Evolutionary conservation across 2,113 vertebrate species (phyloP).

Genomic region (Syngnathus typhle): DNA sequence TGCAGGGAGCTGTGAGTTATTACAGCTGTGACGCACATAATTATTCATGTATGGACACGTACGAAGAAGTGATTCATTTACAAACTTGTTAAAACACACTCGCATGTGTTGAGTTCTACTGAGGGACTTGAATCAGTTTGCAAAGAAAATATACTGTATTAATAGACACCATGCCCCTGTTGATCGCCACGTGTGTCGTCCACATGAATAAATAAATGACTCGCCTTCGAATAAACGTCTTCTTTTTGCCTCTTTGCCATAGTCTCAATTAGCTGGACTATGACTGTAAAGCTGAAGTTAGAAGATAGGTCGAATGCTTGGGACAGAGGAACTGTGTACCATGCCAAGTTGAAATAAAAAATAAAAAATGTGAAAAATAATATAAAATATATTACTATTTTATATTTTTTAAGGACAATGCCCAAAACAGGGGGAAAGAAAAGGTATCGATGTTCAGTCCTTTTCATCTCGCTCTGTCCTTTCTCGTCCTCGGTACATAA

Average conservation of each 20-base stretch:
- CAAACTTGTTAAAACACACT: conserved; percentile 62
- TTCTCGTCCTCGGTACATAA: no score
- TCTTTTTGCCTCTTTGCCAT: neutral
- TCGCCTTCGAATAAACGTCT: neutral
- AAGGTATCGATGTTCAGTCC: no score
- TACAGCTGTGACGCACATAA: conserved; percentile 51
- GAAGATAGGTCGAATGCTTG: no score
- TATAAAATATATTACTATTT: no score
- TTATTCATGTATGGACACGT: conserved; percentile 27
- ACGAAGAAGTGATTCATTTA: conserved; percentile 48
- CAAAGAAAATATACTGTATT: neutral
- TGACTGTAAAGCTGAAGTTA: neutral
- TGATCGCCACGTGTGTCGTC: neutral
- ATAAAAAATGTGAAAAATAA: no score
- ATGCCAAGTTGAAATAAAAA: no score
- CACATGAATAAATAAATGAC: conserved; percentile 52
- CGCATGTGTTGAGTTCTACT: neutral
- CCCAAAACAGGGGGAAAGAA: no score
- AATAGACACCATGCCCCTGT: neutral
- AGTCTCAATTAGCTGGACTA: neutral
- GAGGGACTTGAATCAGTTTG: neutral
- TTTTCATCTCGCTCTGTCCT: no score
- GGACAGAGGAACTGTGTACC: no score
- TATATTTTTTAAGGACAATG: no score
- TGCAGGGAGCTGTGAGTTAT: conserved; percentile 56